Evolutionary conservation across 2,797 vertebrate genomes (phyloP), one percentile per base, ranked within the genome.

Genomic region (Lerista edwardsae): DNA sequence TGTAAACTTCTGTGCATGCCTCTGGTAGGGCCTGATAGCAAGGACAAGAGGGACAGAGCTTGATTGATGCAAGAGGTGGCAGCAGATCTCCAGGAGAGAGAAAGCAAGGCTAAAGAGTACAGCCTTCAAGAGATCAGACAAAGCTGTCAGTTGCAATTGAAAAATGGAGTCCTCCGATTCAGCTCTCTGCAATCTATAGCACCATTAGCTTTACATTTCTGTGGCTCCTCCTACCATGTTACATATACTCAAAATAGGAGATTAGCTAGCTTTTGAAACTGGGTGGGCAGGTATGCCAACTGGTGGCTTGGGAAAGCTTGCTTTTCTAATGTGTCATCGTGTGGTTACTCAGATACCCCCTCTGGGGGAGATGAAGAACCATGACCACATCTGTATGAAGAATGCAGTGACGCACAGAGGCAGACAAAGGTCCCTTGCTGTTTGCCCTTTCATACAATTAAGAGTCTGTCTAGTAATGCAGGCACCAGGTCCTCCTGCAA

Each of bases 1-100:
- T 96, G 96, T 96, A 96, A 96, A 96, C 96, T 92, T 96, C 93
- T 91, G 94, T 87, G 93, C 91, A 92, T 57, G 34, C 87, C 88
- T 87, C 25, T 9, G 88, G 34, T 55, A 47, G 88, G 91, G 90
- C 82, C 89, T 84, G 87, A 39, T 79, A 72, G 88, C 84, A 77
- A 57, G 59, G 19, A 82, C 87, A 80, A 86, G 86, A 86, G 1
- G 3, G 87, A 82, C 0, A 15, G 79, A 55, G 88, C 71, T 14
- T 0, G 71, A 83, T 82, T n/a, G 1, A 79, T 2, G 86, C 69
- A 79, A 74, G 61, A 29, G 69, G 75, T 77, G 87, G 86, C 71
- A 81, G 82, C 1, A 64, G 31, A 72, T 81, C 79, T 65, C 39
- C 57, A 79, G 72, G 65, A 59, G 67, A 73, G 55, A 4, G 51